Conservation (phyloP, 2,113 vertebrate genomes). For the Lophura nycthemera region DNA sequence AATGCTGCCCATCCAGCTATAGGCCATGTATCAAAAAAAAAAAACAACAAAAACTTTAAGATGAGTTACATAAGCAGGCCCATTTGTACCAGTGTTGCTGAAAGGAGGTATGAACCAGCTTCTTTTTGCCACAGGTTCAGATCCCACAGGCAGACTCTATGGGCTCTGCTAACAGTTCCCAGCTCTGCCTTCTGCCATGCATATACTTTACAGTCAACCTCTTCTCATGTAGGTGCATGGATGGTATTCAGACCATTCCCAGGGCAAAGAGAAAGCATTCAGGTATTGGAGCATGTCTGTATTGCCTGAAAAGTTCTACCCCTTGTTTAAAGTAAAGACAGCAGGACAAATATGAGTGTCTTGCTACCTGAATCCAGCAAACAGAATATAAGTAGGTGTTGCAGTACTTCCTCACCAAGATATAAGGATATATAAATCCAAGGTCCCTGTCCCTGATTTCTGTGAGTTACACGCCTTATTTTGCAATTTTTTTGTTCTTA, state of each 20-base stretch:
- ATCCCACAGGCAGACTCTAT: accelerated
- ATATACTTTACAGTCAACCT: accelerated
- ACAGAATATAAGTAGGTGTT: background rate
- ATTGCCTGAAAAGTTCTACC: background rate
- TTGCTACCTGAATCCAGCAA: background rate
- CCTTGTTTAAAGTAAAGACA: background rate
- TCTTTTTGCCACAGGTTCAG: background rate
- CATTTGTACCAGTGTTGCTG: background rate
- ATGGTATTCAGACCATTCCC: background rate
- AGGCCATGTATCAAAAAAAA: background rate
- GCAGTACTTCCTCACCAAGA: background rate
- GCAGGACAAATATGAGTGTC: background rate
- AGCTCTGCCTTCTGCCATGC: background rate
- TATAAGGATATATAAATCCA: background rate
- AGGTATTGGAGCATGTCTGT: background rate
- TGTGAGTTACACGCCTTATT: background rate
- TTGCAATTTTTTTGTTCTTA: background rate
- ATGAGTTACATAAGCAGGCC: accelerated
- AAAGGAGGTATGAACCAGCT: accelerated
- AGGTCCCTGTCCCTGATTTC: background rate
- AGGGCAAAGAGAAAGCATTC: accelerated
- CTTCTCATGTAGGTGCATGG: accelerated
- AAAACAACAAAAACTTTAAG: accelerated
- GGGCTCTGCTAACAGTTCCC: background rate
- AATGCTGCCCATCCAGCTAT: background rate